These are phyloP conservation scores for Gymnocypris eckloni DNA, from an alignment of 2,797 vertebrate species.

Conservation along the genomic window DNA sequence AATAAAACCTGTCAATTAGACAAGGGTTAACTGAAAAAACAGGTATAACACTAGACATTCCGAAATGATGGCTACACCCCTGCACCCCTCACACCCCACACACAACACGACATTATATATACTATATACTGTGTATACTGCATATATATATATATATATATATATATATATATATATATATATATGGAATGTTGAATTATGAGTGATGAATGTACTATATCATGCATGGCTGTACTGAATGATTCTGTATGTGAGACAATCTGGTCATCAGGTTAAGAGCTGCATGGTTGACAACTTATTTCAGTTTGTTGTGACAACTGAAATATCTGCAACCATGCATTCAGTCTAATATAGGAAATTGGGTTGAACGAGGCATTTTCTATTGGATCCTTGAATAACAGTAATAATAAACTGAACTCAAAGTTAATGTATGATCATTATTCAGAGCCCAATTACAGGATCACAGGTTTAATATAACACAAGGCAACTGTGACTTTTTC, in stretches of 20 bases:
- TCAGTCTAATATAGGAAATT: not conserved
- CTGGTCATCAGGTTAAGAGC: not conserved
- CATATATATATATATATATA: no score
- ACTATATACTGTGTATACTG: no score
- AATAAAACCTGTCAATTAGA: no score
- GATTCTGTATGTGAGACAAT: not conserved
- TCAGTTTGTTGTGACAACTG: not conserved
- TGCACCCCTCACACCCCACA: no score
- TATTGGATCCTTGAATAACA: not conserved
- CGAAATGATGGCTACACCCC: no score
- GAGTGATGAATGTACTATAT: not conserved
- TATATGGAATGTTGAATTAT: not conserved
- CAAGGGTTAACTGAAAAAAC: no score
- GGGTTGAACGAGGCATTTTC: not conserved
- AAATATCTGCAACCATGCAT: not conserved
- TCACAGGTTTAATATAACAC: not conserved
- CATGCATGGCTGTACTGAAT: not conserved
- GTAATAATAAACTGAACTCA: not conserved
- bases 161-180: no score
- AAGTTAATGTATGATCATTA: constrained; percentile 5
- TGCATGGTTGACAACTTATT: not conserved
- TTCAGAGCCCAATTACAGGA: not conserved
- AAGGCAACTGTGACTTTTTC: not conserved
- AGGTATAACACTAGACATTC: no score
- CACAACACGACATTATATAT: no score